Evolutionary conservation across 2,797 vertebrate species (phyloP), one percentile per base, ranked within the genome.

Genomic region (Acomys russatus): DNA sequence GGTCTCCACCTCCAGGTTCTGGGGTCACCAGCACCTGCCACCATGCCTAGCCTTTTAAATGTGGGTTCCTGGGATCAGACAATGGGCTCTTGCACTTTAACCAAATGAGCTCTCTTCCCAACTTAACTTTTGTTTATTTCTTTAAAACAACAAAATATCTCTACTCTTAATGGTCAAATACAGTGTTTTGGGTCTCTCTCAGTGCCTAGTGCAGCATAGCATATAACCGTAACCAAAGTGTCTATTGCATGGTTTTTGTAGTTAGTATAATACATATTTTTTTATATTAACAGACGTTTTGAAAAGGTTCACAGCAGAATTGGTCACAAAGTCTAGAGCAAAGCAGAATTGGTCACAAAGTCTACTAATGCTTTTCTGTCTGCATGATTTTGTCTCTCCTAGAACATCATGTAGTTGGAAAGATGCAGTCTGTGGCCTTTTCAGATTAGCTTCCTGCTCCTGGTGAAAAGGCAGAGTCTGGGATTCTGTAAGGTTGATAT

Each of bases 231-330:
- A 11, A 11, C 25, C 18, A 88, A 23, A 33, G 59, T 74, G 17
- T 85, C 25, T 1, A 0, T 9, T n/a, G 18, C 15, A 3, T 82
- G 79, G 30, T 6, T 38, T 63, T 30, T 54, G 4, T 66, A 79
- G 54, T 80, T 63, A 33, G 54, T 64, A 1, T 82, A 23, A 54
- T 91, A 56, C 25, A 28, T 17, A 49, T 15, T 56, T 76, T 68
- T 56, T 54, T 76, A 70, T 49, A 74, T 84, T 28, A 49, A 17
- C 56, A 38, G 78, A 49, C 17, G 8, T 56, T 82, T 78, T 79
- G 20, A 86, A 56, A 93, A 49, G 80, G 35, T 92, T 94, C 44
- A 59, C 10, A 92, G 44, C 23, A 92, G 63, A 90, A 92, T 10
- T 59, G 54, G 66, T 51, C 33, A 61, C 49, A 35, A 83, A 51